phyloP scores from a whole-genome alignment of 2,113 vertebrate genomes.

The Echinops telfairi region DNA sequence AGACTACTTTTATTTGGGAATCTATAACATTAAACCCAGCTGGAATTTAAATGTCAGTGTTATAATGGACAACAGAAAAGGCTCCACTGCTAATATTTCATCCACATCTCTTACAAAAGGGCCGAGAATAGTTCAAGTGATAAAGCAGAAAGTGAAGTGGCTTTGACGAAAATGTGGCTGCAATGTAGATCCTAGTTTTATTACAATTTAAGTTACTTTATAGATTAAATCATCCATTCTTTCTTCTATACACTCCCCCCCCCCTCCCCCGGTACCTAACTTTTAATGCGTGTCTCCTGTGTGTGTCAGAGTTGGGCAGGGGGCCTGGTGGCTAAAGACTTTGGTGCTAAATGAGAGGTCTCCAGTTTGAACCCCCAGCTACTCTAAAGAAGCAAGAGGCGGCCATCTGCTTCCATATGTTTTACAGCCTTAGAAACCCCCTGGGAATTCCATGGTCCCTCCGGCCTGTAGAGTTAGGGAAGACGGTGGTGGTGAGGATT shows the following conservation, averaged over 20 bases:
- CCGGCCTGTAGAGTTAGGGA: too few species aligned
- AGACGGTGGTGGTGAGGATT: neutral
- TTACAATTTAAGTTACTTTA: constrained; percentile 46
- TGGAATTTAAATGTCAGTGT: constrained; percentile 59
- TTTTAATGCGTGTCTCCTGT: neutral
- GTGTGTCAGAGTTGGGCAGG: too few species aligned
- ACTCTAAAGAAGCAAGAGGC: neutral
- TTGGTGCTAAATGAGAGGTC: too few species aligned
- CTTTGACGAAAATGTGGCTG: constrained; percentile 16
- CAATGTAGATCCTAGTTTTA: neutral
- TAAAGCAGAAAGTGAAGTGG: neutral
- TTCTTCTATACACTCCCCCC: too few species aligned
- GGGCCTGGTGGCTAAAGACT: too few species aligned
- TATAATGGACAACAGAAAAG: neutral
- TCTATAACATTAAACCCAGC: constrained; percentile 16
- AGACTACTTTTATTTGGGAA: constrained; percentile 52
- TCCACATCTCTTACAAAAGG: constrained; percentile 3
- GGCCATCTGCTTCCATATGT: neutral
- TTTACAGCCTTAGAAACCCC: neutral
- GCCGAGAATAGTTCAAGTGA: neutral
- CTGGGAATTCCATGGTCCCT: neutral
- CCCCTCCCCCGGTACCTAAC: too few species aligned
- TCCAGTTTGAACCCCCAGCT: neutral
- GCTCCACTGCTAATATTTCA: neutral
- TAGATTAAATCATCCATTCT: neutral